Percentiles rank a stretch among this genome's conserved stretches.
Evolutionary conservation across 1,140 invertebrate genomes (phyloP).

Genomic region (Euura lappo): DNA sequence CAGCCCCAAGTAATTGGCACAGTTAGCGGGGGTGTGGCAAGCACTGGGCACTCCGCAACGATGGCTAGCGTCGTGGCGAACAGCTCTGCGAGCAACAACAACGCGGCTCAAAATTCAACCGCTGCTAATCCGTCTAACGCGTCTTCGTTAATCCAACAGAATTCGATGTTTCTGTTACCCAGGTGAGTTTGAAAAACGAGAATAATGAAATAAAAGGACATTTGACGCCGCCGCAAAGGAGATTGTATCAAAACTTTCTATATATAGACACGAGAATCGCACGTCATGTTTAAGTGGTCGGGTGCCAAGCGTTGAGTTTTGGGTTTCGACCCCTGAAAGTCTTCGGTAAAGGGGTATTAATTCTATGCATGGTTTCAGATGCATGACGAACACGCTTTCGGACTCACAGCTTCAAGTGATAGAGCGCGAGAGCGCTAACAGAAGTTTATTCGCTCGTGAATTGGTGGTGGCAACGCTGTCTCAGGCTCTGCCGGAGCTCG

Average conservation of each 20-base stretch:
- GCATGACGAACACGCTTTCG: conserved; percentile 64
- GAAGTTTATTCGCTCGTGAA: conserved; percentile 74
- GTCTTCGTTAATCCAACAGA: conserved; percentile 53
- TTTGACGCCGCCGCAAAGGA: no score
- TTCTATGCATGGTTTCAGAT: conserved; percentile 54
- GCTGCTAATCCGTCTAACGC: conserved; percentile 52
- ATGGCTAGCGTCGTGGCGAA: conserved; percentile 51
- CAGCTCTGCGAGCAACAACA: conserved; percentile 54
- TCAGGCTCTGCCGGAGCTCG: conserved; percentile 54
- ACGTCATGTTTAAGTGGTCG: conserved; percentile 27
- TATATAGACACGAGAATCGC: conserved; percentile 26
- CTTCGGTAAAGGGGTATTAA: not conserved
- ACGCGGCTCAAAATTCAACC: conserved; percentile 46
- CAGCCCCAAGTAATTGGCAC: conserved; percentile 64
- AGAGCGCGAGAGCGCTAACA: conserved; percentile 68
- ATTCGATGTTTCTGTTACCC: conserved; percentile 66
- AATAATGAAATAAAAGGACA: no score
- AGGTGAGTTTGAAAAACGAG: conserved; percentile 52
- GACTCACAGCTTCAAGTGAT: conserved; percentile 64
- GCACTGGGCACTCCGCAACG: conserved; percentile 54
- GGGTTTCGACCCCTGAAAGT: conserved; percentile 5
- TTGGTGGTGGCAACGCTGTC: conserved; percentile 69
- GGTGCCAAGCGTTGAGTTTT: conserved; percentile 23
- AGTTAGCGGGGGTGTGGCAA: conserved; percentile 52
- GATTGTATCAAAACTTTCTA: not conserved